Base-by-base conservation (phyloP, 2,797 vertebrate genomes). In the Apogon talboti region DNA sequence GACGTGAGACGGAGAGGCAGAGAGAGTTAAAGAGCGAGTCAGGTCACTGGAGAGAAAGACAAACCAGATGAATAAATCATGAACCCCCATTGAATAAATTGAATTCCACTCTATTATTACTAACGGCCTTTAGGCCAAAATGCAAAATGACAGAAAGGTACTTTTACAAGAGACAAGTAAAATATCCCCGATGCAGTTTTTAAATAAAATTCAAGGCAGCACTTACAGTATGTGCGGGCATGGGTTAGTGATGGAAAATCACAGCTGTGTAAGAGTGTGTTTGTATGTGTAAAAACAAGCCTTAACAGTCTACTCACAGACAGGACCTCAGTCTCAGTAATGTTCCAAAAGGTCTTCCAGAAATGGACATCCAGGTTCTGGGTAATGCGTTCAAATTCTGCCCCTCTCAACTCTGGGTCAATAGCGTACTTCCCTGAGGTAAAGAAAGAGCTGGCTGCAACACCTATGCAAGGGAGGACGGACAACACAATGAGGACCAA, bases 291-390 rank as follows among this genome's bases (percentile, higher is more conserved):
- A 4, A 40, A 41, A 65, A 19, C 6, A 24, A 7, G 7, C 12
- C 60, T 56, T 9, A 37, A 47, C 9, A 54, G 10, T 63, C 44
- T 18, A 75, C 95, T 95, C 79, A 97, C 96, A 19, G 96, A 95
- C 8, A 97, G 86, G 81, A 97, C 78, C 75, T 97, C 95, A 0
- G 93, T 97, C 91, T 97, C 96, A 0, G 96, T 96, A 66, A 98
- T 92, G 73, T 97, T 97, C 96, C 96, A 98, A 89, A 96, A 98
- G 2, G 88, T 79, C 78, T 97, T 98, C 96, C 96, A 98, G 85
- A 98, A 98, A 72, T 95, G 95, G 16, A 97, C 94, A 0, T 98
- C 96, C 71, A 98, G 85, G 86, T 96, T 96, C 83, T 97, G 96
- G 15, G 93, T 96, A 81, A 97, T 95, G 21, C 96, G 93, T 61